These are phyloP conservation scores for Zaprionus ornatus DNA, from an alignment of 1,140 invertebrate genomes.

Conservation along the genomic window DNA sequence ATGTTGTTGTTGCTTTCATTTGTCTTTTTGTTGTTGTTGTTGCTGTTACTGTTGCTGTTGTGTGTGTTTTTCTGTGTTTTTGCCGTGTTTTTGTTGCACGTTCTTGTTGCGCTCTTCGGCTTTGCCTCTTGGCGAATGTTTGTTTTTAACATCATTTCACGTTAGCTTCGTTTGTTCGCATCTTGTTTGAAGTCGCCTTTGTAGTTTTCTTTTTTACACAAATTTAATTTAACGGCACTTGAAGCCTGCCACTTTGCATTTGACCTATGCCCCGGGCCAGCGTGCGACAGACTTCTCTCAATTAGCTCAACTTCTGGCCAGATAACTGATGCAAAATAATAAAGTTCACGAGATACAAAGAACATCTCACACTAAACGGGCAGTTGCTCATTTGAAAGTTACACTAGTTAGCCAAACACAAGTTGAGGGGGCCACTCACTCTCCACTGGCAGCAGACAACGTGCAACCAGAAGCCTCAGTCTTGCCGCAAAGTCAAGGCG, in stretches of 20 bases:
- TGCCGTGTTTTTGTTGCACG: background rate
- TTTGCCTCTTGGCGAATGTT: constrained; percentile 62
- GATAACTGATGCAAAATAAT: constrained; percentile 1
- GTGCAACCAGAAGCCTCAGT: background rate
- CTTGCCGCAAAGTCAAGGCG: background rate
- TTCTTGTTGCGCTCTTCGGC: constrained; percentile 47
- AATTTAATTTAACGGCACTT: constrained; percentile 41
- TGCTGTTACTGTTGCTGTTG: constrained; percentile 12
- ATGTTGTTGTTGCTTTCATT: constrained; percentile 18
- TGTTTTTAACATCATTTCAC: constrained; percentile 66
- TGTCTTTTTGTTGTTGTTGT: constrained; percentile 9
- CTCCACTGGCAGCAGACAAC: background rate
- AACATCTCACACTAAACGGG: background rate
- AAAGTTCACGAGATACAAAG: background rate
- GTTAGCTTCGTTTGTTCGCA: constrained; percentile 42
- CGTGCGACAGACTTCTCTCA: constrained; percentile 31
- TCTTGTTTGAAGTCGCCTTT: constrained; percentile 66
- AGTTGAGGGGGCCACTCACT: background rate
- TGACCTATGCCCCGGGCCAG: constrained; percentile 32
- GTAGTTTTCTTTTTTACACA: constrained; percentile 39
- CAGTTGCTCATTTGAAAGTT: constrained; percentile 24
- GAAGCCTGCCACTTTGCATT: constrained; percentile 34
- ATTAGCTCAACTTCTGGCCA: constrained; percentile 30
- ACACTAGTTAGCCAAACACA: constrained; percentile 19
- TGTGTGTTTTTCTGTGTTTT: constrained; percentile 2